phyloP scores from a whole-genome alignment of 2,888 invertebrate species.

The Mythimna impura region DNA sequence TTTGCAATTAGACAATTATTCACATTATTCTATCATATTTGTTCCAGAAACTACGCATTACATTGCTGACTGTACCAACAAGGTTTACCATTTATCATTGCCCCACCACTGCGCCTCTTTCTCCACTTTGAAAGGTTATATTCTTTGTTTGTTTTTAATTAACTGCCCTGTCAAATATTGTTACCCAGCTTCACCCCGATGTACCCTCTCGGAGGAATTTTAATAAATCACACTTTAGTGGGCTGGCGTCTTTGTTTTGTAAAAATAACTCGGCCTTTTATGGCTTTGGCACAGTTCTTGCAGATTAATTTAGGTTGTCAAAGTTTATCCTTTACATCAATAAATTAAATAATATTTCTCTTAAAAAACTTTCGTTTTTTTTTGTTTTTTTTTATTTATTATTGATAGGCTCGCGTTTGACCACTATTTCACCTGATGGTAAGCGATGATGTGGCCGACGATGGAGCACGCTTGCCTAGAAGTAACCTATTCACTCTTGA shows the following conservation, averaged over 20 bases:
- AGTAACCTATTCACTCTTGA: no score
- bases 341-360: background rate
- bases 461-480: no score
- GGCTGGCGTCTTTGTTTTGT: constrained; percentile 6
- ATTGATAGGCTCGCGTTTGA: background rate
- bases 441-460: no score
- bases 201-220: constrained; percentile 4
- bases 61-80: constrained; percentile 16
- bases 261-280: background rate
- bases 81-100: constrained; percentile 21
- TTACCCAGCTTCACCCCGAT: constrained; percentile 2
- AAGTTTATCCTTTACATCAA: background rate
- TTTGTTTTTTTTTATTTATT: no score
- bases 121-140: constrained; percentile 14
- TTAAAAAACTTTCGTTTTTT: background rate
- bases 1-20: no score
- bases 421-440: background rate
- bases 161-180: constrained; percentile 42
- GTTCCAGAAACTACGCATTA: background rate
- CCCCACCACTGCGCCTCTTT: constrained; percentile 8
- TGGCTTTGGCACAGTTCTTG: background rate
- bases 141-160: constrained; percentile 53
- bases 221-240: constrained; percentile 32
- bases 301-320: background rate
- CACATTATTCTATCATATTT: no score